Conservation (phyloP, 2,888 invertebrate genomes). For the Dasypogon diadema region DNA sequence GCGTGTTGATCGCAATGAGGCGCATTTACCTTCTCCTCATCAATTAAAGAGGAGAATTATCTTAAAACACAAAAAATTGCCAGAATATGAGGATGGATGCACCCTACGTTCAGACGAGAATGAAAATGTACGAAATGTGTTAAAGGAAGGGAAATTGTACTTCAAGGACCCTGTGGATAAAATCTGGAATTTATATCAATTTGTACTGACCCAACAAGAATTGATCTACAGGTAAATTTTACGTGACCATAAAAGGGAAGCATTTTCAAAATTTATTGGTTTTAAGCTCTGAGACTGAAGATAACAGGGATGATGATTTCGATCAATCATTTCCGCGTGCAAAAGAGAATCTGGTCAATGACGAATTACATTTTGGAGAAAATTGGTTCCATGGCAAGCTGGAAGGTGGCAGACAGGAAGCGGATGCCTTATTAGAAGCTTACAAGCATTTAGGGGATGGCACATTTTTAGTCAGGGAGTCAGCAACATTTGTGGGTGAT, state of each 20-base stretch:
- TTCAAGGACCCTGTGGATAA: constrained; percentile 90
- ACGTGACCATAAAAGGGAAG: background rate
- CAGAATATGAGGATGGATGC: constrained; percentile 82
- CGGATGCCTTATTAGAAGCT: constrained; percentile 76
- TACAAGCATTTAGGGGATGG: constrained; percentile 90
- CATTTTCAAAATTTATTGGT: too few relatives aligned
- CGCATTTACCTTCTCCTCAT: constrained; percentile 84
- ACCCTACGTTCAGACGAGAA: constrained; percentile 73
- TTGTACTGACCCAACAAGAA: constrained; percentile 89
- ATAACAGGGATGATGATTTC: constrained; percentile 74
- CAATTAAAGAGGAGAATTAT: constrained; percentile 82
- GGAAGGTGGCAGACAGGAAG: constrained; percentile 82
- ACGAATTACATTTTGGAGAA: constrained; percentile 91
- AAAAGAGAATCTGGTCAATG: constrained; percentile 79
- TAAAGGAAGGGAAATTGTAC: constrained; percentile 90
- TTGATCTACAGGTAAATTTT: constrained; percentile 79
- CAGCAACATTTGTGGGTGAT: constrained; percentile 96
- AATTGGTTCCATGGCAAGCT: constrained; percentile 95
- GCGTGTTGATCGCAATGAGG: constrained; percentile 83
- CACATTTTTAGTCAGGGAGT: constrained; percentile 92
- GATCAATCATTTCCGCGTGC: constrained; percentile 70
- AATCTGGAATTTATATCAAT: constrained; percentile 94
- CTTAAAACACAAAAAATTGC: constrained; percentile 92
- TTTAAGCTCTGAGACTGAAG: constrained; percentile 70
- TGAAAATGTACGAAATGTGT: constrained; percentile 84